Evolutionary conservation across 2,797 vertebrate species (phyloP).

Genomic region (Centropyge bicolor): DNA sequence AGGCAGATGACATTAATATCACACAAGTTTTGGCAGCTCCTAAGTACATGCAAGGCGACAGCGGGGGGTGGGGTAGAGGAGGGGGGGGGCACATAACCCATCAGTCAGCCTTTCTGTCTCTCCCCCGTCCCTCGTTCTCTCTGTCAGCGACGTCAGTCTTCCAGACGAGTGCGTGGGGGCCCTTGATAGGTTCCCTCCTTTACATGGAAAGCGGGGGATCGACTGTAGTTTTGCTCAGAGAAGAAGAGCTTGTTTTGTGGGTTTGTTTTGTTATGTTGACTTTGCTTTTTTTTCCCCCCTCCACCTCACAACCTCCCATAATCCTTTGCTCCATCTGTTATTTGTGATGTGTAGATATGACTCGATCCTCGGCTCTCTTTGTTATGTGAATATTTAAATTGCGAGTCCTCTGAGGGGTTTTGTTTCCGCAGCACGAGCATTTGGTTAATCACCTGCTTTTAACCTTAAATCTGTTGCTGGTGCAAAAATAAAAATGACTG

Average conservation of each 20-base stretch:
- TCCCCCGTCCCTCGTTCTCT: slow-evolving; percentile 8
- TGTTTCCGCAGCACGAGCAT: background rate
- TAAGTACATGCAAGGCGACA: slow-evolving; percentile 68
- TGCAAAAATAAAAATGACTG: background rate
- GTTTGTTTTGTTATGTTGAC: slow-evolving; percentile 43
- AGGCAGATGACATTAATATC: slow-evolving; percentile 84
- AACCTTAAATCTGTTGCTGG: background rate
- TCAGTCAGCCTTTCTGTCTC: slow-evolving; percentile 61
- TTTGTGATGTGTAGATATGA: slow-evolving; percentile 31
- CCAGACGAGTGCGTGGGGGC: slow-evolving; percentile 27
- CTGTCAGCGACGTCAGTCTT: slow-evolving; percentile 47
- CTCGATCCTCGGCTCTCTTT: slow-evolving; percentile 20
- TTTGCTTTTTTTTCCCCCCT: background rate
- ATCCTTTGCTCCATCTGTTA: slow-evolving; percentile 50
- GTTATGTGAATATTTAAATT: slow-evolving; percentile 42
- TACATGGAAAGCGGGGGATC: slow-evolving; percentile 40
- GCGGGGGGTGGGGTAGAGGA: background rate
- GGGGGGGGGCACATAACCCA: slow-evolving; percentile 39
- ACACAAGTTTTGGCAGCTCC: slow-evolving; percentile 77
- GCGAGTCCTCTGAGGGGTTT: background rate
- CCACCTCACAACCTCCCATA: slow-evolving; percentile 29
- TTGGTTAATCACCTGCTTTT: slow-evolving; percentile 3
- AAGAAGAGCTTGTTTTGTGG: slow-evolving; percentile 19
- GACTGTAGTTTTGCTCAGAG: slow-evolving; percentile 29
- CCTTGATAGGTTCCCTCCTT: slow-evolving; percentile 44